Evolutionary conservation across 53 echinoderm and acorn worm species (phyloP).

Genomic region (Apostichopus leukothele): DNA sequence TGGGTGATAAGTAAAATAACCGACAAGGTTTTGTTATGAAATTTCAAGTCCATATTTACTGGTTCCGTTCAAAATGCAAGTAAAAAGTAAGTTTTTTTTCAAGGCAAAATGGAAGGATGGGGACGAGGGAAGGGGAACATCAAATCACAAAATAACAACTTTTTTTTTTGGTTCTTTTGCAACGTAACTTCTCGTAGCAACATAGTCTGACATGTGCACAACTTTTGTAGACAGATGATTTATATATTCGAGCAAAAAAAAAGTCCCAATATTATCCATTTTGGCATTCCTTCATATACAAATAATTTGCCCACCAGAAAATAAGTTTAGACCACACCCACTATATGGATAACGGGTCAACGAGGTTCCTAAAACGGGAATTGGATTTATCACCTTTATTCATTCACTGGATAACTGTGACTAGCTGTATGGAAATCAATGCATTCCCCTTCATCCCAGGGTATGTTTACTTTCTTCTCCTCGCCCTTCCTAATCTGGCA

Average conservation of each 20-base stretch:
- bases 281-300: neutral
- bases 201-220: constrained; percentile 24
- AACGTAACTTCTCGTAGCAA: constrained; percentile 30
- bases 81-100: constrained; percentile 21
- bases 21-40: neutral
- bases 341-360: neutral
- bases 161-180: neutral
- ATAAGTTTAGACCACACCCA: neutral
- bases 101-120: constrained; percentile 12
- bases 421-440: constrained; percentile 40
- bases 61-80: constrained; percentile 29
- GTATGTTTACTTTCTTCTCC: neutral
- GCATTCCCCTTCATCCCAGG: constrained; percentile 33
- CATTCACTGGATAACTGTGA: constrained; percentile 29
- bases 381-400: neutral
- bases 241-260: neutral
- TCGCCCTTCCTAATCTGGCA: too few relatives aligned
- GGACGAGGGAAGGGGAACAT: neutral
- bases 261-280: neutral
- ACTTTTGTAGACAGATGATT: neutral
- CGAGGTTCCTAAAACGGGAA: neutral
- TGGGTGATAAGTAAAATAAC: neutral
- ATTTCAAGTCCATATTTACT: neutral
- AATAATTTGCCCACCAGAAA: neutral
- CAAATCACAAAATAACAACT: constrained; percentile 12